Percentiles rank a stretch among this genome's conserved stretches.
Evolutionary conservation across 2,113 vertebrate genomes (phyloP).

Genomic region (Notothenia rossii): DNA sequence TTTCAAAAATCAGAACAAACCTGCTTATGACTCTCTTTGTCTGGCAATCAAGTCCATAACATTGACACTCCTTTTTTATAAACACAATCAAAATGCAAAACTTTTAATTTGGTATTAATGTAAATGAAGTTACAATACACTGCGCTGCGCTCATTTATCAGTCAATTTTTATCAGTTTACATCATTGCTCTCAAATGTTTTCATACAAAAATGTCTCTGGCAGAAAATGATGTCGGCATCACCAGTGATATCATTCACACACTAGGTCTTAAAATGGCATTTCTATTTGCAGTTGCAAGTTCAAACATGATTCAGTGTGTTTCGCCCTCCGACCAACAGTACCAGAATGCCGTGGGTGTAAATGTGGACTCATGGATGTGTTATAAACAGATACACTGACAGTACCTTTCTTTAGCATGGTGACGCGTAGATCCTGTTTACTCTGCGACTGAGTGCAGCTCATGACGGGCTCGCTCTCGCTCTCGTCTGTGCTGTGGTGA

Average conservation of each 20-base stretch:
- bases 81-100: not conserved
- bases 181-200: too few species aligned
- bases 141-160: not conserved
- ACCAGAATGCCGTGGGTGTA: constrained; percentile 28
- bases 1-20: not conserved
- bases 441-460: constrained; percentile 86
- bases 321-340: constrained; percentile 28
- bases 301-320: constrained; percentile 38
- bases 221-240: not conserved
- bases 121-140: not conserved
- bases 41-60: not conserved
- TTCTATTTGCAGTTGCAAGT: constrained; percentile 30
- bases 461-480: constrained; percentile 87
- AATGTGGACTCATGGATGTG: constrained; percentile 1
- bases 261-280: constrained; percentile 12
- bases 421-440: constrained; percentile 93
- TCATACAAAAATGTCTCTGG: too few species aligned
- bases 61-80: not conserved
- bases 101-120: not conserved
- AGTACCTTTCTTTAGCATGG: constrained; percentile 97
- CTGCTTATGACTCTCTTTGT: too few species aligned
- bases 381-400: constrained; percentile 69
- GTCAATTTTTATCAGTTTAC: too few species aligned
- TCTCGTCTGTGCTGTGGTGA: constrained; percentile 85
- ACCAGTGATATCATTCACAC: constrained; percentile 5